Base-by-base conservation (phyloP, 2,797 vertebrate genomes). In the Danio jaintianensis region DNA sequence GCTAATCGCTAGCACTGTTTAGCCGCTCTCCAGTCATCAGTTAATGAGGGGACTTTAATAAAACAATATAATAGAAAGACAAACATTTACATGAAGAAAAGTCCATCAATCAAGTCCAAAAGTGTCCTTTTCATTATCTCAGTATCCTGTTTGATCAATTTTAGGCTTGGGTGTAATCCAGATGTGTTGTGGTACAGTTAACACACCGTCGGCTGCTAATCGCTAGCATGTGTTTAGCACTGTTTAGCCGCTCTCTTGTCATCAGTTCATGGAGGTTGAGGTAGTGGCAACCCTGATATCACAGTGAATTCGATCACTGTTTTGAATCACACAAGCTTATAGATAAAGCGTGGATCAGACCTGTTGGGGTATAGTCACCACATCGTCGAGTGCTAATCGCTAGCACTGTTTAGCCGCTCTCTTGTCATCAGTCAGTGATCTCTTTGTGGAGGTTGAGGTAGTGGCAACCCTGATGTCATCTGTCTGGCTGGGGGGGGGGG, bases 391-490 rank as follows among this genome's bases (percentile, higher is more conserved):
- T 50, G 66, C n/a, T 68, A 68, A 78, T 48, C 16, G 5, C 12
- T 12, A 53, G 56, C 6, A 0, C 10, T 64, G 69, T 85, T 83
- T 86, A 72, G 59, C 87, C 86, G 85, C 67, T 75, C 86, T 89
- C 29, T 29, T 43, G 77, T 87, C 86, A 83, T 59, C 77, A 52
- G 66, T 88, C 29, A 29, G 3, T 3, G 29, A 29, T 29, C 29
- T 29, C 29, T 29, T 29, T 29, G 29, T 29, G 29, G 29, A 29
- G 29, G 29, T 29, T 29, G 29, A 29, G 29, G 29, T 29, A 68
- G 68, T 86, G 71, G 75, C 40, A 63, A 73, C 70, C 79, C 73
- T 45, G 86, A 91, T 93, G 90, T 93, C 92, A 90, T 94, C 93
- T 94, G 76, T 79, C 75, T 83, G 42, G 86, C 90, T 85, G 63